Evolutionary conservation across 2,797 vertebrate species (phyloP).

Genomic region (Salmo trutta): DNA sequence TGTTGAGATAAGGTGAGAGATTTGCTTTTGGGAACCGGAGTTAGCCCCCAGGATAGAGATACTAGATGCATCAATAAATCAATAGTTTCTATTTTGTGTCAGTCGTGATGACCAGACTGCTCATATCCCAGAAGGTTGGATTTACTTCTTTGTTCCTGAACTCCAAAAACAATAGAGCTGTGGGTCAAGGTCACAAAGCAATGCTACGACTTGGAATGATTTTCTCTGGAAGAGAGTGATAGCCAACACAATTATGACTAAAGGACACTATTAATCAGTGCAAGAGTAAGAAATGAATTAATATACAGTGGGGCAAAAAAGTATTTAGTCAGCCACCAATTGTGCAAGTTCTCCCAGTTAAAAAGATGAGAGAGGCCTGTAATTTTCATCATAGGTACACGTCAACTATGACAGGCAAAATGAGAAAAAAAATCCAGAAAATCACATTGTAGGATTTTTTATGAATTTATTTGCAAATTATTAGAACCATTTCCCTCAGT

Average conservation of each 20-base stretch:
- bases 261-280: not conserved
- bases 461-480: no score
- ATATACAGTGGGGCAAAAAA: no score
- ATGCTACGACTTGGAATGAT: not conserved
- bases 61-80: slow-evolving; percentile 26
- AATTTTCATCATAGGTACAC: no score
- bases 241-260: not conserved
- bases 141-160: slow-evolving; percentile 4
- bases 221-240: not conserved
- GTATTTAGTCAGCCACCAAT: no score
- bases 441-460: no score
- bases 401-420: no score
- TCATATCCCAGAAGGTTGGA: not conserved
- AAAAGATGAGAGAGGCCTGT: no score
- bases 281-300: not conserved
- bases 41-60: not conserved
- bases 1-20: not conserved
- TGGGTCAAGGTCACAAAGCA: slow-evolving; percentile 17
- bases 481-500: no score
- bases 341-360: no score
- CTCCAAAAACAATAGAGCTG: slow-evolving; percentile 5
- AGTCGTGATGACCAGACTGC: not conserved
- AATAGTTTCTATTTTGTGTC: slow-evolving; percentile 19
- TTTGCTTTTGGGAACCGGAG: not conserved
- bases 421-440: no score